Evolutionary conservation across 2,888 invertebrate species (phyloP).

Genomic region (Chymomyza fuscimana): DNA sequence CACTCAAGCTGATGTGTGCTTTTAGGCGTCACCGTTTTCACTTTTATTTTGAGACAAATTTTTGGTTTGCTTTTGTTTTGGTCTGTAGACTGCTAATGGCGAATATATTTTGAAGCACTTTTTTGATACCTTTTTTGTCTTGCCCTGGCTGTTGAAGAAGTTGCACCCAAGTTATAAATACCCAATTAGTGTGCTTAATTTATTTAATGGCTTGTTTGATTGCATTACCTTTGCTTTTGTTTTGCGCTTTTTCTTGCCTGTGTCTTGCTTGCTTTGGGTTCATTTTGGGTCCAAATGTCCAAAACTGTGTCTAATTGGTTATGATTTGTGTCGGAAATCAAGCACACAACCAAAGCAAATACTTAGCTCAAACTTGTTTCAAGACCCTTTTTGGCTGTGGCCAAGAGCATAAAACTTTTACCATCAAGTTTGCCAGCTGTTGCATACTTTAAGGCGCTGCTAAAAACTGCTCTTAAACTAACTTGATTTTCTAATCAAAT

Average conservation of each 20-base stretch:
- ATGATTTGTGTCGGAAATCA: slow-evolving; percentile 15
- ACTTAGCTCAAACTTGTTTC: slow-evolving; percentile 4
- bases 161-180: slow-evolving; percentile 56
- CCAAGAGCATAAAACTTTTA: slow-evolving; percentile 16
- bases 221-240: slow-evolving; percentile 29
- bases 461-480: not conserved
- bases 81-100: slow-evolving; percentile 59
- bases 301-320: slow-evolving; percentile 15
- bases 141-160: slow-evolving; percentile 3
- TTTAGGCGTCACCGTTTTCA: slow-evolving; percentile 10
- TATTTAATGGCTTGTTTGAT: slow-evolving; percentile 58
- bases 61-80: not conserved
- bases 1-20: not conserved
- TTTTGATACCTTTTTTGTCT: not conserved
- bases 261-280: not conserved
- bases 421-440: slow-evolving; percentile 28
- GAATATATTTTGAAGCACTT: slow-evolving; percentile 40
- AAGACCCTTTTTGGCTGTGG: slow-evolving; percentile 9
- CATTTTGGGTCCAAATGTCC: not conserved
- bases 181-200: slow-evolving; percentile 69
- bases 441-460: not conserved
- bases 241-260: slow-evolving; percentile 1
- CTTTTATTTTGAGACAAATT: not conserved
- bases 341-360: slow-evolving; percentile 9
- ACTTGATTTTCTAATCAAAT: slow-evolving; percentile 46